Percentiles rank a stretch among this genome's conserved stretches.
These are phyloP conservation scores for Cranoglanis bouderius DNA, from an alignment of 2,113 vertebrate genomes.

Conservation along the genomic window DNA sequence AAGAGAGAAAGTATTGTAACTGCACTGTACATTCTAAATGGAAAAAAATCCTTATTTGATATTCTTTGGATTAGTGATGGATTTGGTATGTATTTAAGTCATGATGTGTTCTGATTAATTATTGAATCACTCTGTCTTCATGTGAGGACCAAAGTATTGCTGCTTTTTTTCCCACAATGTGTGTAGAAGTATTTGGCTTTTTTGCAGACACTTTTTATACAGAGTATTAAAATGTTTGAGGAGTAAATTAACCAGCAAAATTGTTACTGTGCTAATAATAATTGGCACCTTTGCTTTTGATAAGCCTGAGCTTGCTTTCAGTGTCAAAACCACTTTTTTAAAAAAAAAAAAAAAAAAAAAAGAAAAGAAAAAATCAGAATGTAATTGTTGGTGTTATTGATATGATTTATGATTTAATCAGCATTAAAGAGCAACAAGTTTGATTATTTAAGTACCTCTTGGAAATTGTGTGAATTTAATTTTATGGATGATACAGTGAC, in stretches of 20 bases:
- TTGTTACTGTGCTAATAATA: slow-evolving; percentile 38
- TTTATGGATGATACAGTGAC: background rate
- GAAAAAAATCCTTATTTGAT: background rate
- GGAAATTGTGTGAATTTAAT: background rate
- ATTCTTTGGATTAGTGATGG: slow-evolving; percentile 20
- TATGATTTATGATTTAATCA: slow-evolving; percentile 47
- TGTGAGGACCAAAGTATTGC: slow-evolving; percentile 13
- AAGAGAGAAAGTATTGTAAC: background rate
- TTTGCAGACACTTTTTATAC: slow-evolving; percentile 33
- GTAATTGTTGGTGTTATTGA: slow-evolving; percentile 43
- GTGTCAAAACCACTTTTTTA: slow-evolving; percentile 46
- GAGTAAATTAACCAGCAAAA: slow-evolving; percentile 16
- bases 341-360: no score
- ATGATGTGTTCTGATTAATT: slow-evolving; percentile 56
- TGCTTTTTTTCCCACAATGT: slow-evolving; percentile 1
- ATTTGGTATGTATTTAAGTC: slow-evolving; percentile 68
- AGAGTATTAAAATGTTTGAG: background rate
- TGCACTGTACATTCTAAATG: slow-evolving; percentile 15
- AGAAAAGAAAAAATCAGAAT: slow-evolving; percentile 9
- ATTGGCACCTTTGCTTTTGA: background rate
- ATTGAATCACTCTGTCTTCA: background rate
- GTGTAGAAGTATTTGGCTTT: slow-evolving; percentile 12
- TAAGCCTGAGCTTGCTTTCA: slow-evolving; percentile 32
- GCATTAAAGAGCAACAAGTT: slow-evolving; percentile 61
- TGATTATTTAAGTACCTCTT: background rate